Evolutionary conservation across 2,888 invertebrate genomes (phyloP), one percentile per base, ranked within the genome.

Genomic region (Diachrysia chrysitis): DNA sequence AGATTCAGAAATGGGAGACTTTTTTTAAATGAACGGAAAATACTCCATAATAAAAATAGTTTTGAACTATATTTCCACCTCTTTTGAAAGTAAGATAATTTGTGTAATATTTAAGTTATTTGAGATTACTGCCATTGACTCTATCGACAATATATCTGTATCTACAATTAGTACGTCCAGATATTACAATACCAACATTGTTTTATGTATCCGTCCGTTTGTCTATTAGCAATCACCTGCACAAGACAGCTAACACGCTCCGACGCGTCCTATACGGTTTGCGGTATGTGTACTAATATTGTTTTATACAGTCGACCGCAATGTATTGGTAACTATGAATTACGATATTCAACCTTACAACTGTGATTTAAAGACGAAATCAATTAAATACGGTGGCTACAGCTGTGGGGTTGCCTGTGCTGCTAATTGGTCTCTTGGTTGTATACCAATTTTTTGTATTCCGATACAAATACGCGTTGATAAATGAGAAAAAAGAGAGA

Each of bases 191-290:
- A 32, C 37, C 46, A 54, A 42, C 59, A 57, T 68, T 60, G 60
- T 57, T 23, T 54, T 29, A 48, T 68, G 74, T 70, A 73, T 69
- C 48, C 63, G 56, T 73, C 71, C 71, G 71, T 73, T 71, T 82
- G 83, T 79, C 78, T 82, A 82, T 80, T 82, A 75, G 71, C 80
- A 72, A 79, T 79, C 81, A 82, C 75, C 81, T 82, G 83, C 73
- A 79, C 69, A 75, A 81, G 82, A 82, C 83, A 80, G 75, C 65
- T 70, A 67, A 67, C 75, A 66, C 58, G 78, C 54, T 69, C 69
- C 78, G 58, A 75, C 73, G 75, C 69, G 66, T 60, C 56, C 60
- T 55, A 29, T 71, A 65, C 65, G 54, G 68, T 73, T 69, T 68
- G 69, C 68, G 68, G 54, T 59, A 48, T 35, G 58, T 55, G 19